These are phyloP conservation scores for Cinara cedri DNA, from an alignment of 2,888 invertebrate genomes.

Conservation along the genomic window DNA sequence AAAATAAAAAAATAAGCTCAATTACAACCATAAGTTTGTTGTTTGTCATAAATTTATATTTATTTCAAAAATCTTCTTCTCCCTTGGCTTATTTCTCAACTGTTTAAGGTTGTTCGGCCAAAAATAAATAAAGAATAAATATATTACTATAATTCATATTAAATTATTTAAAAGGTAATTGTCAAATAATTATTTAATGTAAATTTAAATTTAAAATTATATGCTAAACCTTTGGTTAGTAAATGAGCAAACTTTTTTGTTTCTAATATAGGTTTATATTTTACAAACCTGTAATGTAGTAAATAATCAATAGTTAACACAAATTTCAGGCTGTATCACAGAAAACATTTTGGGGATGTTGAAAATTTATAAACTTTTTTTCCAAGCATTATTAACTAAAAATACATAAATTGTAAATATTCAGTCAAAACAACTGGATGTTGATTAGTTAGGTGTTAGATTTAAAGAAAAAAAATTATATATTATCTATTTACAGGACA, in stretches of 20 bases:
- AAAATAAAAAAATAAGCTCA: conserved; percentile 46
- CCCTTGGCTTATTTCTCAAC: too few species aligned
- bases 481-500: conserved; percentile 43
- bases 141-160: neutral
- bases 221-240: conserved; percentile 19
- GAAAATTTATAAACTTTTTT: conserved; percentile 39
- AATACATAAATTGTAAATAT: conserved; percentile 40
- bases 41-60: neutral
- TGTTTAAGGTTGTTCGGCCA: too few species aligned
- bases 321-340: conserved; percentile 36
- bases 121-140: conserved; percentile 5
- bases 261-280: conserved; percentile 20
- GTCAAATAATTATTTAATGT: neutral
- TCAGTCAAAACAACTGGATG: conserved; percentile 49
- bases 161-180: neutral
- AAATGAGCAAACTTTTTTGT: conserved; percentile 31
- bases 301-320: conserved; percentile 23
- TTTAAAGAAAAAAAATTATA: conserved; percentile 35
- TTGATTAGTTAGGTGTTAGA: conserved; percentile 43
- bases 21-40: conserved; percentile 13
- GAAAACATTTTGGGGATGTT: conserved; percentile 33
- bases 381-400: conserved; percentile 27
- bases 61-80: neutral
- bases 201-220: conserved; percentile 1
- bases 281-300: conserved; percentile 38